Evolutionary conservation across 2,113 vertebrate species (phyloP).

Genomic region (Anseranas semipalmata): DNA sequence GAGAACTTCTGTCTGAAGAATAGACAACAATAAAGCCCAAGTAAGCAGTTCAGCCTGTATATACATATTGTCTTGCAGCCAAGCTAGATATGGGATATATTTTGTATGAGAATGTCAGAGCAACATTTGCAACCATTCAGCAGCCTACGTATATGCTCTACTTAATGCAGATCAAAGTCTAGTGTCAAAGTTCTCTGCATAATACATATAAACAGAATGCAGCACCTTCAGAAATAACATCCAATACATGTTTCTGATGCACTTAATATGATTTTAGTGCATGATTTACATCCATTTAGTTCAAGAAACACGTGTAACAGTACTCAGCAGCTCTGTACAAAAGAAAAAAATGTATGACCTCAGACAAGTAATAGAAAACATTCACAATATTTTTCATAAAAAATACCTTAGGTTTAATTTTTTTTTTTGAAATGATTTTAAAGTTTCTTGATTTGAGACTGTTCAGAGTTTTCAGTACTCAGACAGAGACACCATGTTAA

Average conservation of each 20-base stretch:
- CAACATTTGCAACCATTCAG: constrained; percentile 5
- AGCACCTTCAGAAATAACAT: background rate
- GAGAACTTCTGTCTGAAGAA: background rate
- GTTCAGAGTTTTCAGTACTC: background rate
- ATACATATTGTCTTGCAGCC: background rate
- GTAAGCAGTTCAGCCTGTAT: background rate
- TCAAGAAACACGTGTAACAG: background rate
- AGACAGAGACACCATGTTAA: background rate
- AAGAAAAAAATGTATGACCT: background rate
- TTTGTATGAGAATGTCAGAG: background rate
- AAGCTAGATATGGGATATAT: background rate
- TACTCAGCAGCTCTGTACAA: background rate
- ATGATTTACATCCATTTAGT: background rate
- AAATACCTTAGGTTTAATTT: background rate
- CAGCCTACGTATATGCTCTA: background rate
- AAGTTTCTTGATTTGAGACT: background rate
- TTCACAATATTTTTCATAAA: background rate
- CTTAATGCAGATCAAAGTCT: constrained; percentile 34
- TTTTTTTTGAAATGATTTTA: background rate
- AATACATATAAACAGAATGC: background rate
- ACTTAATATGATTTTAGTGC: background rate
- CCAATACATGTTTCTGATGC: background rate
- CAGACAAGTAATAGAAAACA: background rate
- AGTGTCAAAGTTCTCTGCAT: constrained; percentile 39
- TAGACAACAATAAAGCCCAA: background rate